These are phyloP conservation scores for Zele albiditarsus DNA, from an alignment of 2,888 invertebrate genomes.

Conservation along the genomic window DNA sequence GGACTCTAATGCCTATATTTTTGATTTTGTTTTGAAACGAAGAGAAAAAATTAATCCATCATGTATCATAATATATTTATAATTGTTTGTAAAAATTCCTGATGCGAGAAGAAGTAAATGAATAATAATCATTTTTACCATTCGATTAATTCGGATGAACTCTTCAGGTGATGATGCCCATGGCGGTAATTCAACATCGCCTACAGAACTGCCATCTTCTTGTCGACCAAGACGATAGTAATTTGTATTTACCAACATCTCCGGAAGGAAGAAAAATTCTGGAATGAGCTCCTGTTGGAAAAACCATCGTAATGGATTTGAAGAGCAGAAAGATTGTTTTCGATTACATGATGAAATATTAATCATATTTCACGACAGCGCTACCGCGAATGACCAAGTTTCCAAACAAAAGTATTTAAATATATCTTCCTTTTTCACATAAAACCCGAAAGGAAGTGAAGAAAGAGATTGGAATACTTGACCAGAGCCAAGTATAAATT, in stretches of 20 bases:
- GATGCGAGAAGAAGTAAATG: not conserved
- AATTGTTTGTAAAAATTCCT: not conserved
- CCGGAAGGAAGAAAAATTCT: slow-evolving; percentile 98
- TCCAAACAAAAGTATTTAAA: slow-evolving; percentile 13
- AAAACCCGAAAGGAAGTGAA: not conserved
- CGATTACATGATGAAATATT: too few relatives aligned
- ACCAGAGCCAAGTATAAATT: too few relatives aligned
- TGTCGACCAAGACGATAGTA: slow-evolving; percentile 90
- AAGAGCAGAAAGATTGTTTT: too few relatives aligned
- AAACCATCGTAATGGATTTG: too few relatives aligned
- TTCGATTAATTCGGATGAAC: slow-evolving; percentile 97
- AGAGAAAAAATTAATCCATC: not conserved
- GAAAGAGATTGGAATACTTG: too few relatives aligned
- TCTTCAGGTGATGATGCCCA: slow-evolving; percentile 99
- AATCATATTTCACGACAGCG: too few relatives aligned
- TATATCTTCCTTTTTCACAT: not conserved
- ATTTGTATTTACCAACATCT: slow-evolving; percentile 96
- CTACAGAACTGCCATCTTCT: slow-evolving; percentile 85
- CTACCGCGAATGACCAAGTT: too few relatives aligned
- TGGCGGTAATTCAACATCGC: slow-evolving; percentile 93
- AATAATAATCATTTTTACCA: slow-evolving; percentile 76
- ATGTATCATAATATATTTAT: not conserved
- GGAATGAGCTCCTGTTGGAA: slow-evolving; percentile 91
- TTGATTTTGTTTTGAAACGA: slow-evolving; percentile 24
- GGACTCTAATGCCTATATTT: slow-evolving; percentile 89